Evolutionary conservation across 2,113 vertebrate genomes (phyloP).

Genomic region (Hippocampus guttulatus): DNA sequence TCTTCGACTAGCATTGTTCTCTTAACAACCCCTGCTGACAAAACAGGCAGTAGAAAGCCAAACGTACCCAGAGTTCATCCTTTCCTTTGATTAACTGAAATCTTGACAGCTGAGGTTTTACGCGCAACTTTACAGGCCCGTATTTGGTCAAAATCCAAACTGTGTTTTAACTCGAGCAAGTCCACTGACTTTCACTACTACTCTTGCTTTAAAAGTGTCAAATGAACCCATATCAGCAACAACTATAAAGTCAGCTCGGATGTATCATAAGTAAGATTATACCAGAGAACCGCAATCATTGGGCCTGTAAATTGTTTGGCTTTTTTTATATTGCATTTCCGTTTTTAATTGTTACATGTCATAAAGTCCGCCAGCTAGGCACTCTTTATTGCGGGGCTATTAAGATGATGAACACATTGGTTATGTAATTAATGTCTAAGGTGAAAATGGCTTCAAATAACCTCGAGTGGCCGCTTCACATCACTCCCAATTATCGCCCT

Average conservation of each 20-base stretch:
- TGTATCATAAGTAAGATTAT: not conserved
- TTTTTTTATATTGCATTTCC: constrained; percentile 14
- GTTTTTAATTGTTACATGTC: constrained; percentile 1
- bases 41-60: not conserved
- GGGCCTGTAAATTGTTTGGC: constrained; percentile 15
- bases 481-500: constrained; percentile 44
- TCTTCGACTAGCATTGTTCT: not conserved
- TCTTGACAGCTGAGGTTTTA: not conserved
- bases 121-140: not conserved
- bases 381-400: constrained; percentile 32
- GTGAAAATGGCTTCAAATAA: constrained; percentile 47
- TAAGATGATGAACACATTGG: constrained; percentile 39
- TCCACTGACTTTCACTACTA: not conserved
- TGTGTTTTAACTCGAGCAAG: not conserved
- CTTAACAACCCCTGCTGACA: not conserved
- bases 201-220: not conserved
- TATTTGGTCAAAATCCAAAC: not conserved
- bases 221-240: not conserved
- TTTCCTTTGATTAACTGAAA: not conserved
- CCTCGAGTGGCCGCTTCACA: constrained; percentile 36
- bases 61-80: not conserved
- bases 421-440: constrained; percentile 38
- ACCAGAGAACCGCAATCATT: constrained; percentile 8
- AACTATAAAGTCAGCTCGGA: not conserved
- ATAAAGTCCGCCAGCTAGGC: constrained; percentile 15